Conservation (phyloP, 2,888 invertebrate genomes). For the Mesopsocus fuscifrons region DNA sequence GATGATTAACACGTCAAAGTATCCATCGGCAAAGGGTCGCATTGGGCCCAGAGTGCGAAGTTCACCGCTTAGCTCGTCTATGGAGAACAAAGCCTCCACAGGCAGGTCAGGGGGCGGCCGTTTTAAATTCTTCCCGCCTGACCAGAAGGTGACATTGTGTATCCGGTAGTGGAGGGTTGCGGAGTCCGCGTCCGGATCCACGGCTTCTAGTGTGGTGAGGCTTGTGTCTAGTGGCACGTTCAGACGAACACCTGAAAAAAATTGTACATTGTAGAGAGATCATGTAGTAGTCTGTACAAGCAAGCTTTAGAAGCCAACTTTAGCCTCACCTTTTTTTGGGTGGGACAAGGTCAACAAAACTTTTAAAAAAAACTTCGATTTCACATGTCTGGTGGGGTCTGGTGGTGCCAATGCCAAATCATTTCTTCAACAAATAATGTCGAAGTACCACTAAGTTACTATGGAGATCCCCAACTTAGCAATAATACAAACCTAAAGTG, state of each 20-base stretch:
- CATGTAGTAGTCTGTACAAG: too few species aligned
- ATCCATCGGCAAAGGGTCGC: conserved; percentile 43
- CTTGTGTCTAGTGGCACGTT: conserved; percentile 55
- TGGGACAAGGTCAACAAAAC: too few species aligned
- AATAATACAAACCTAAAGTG: conserved; percentile 40
- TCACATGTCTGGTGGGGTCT: too few species aligned
- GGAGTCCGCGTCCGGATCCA: conserved; percentile 47
- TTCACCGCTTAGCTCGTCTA: conserved; percentile 51
- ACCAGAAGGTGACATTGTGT: conserved; percentile 35
- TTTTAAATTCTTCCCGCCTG: conserved; percentile 23
- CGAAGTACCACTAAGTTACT: too few species aligned
- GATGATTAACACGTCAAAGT: conserved; percentile 29
- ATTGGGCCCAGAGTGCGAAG: conserved; percentile 46
- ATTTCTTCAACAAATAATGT: too few species aligned
- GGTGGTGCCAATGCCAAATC: too few species aligned
- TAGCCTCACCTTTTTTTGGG: too few species aligned
- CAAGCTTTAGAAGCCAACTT: too few species aligned
- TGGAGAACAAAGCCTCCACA: conserved; percentile 29
- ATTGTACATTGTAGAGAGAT: not conserved
- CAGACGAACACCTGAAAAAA: conserved; percentile 36
- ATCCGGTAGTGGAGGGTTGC: conserved; percentile 41
- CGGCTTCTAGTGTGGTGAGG: conserved; percentile 43
- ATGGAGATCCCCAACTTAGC: too few species aligned
- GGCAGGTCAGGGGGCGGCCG: conserved; percentile 19
- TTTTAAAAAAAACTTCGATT: too few species aligned